phyloP scores from a whole-genome alignment of 2,797 vertebrate species.

The Coluber constrictor region DNA sequence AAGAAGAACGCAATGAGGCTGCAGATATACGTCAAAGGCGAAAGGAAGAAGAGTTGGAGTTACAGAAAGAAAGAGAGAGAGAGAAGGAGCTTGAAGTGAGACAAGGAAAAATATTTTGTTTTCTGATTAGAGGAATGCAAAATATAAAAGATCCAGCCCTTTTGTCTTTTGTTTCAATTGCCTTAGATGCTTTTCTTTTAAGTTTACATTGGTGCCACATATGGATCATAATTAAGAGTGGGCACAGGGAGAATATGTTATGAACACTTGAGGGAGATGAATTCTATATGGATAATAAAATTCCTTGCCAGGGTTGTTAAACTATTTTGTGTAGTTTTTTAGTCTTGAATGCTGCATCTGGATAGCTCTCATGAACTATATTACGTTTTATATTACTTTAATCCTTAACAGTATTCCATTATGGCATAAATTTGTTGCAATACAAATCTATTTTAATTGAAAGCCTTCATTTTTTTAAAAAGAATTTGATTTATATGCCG shows the following conservation, averaged over 20 bases:
- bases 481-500: no score
- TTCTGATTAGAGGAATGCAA: neutral
- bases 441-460: neutral
- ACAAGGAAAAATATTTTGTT: neutral
- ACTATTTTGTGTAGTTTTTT: neutral
- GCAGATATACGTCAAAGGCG: conserved; percentile 53
- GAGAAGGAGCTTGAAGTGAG: conserved; percentile 16
- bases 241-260: neutral
- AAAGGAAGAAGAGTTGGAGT: conserved; percentile 57
- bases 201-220: neutral
- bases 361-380: neutral
- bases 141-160: neutral
- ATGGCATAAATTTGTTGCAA: neutral
- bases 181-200: neutral
- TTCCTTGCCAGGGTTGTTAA: neutral
- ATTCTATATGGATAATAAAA: neutral
- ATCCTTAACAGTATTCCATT: neutral
- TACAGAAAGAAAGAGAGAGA: conserved; percentile 21
- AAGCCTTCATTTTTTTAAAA: neutral
- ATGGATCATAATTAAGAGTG: neutral
- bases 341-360: neutral
- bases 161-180: neutral
- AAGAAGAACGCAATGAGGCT: conserved; percentile 77
- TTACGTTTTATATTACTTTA: neutral
- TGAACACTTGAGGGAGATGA: neutral